Evolutionary conservation across 1,140 invertebrate species (phyloP).

Genomic region (Zaprionus ornatus): DNA sequence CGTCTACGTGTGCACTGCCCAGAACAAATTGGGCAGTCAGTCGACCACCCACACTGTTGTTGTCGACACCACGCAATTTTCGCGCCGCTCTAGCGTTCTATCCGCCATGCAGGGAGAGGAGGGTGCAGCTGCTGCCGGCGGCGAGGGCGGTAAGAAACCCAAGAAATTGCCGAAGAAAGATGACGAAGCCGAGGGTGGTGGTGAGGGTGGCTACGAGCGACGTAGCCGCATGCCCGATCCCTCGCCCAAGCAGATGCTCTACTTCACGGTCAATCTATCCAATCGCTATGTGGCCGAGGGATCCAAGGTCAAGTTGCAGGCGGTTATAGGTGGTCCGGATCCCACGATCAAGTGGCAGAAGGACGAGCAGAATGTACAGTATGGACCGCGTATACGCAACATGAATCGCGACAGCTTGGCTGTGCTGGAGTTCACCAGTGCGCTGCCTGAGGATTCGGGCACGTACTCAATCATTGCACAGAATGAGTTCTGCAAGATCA

Average conservation of each 20-base stretch:
- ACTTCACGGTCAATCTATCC: slow-evolving; percentile 77
- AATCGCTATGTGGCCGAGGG: slow-evolving; percentile 82
- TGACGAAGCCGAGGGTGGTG: slow-evolving; percentile 57
- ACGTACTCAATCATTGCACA: slow-evolving; percentile 84
- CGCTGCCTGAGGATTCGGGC: slow-evolving; percentile 79
- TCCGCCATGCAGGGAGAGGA: slow-evolving; percentile 62
- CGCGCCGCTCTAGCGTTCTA: slow-evolving; percentile 71
- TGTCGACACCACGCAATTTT: slow-evolving; percentile 68
- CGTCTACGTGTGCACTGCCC: slow-evolving; percentile 89
- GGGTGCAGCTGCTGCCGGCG: slow-evolving; percentile 41
- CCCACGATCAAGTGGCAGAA: slow-evolving; percentile 79
- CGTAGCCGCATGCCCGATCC: slow-evolving; percentile 77
- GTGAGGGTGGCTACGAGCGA: slow-evolving; percentile 74
- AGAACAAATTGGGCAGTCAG: slow-evolving; percentile 85
- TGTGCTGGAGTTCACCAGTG: slow-evolving; percentile 85
- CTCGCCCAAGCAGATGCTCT: slow-evolving; percentile 77
- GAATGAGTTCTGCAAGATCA: slow-evolving; percentile 85
- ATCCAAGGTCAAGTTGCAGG: slow-evolving; percentile 80
- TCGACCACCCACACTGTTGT: slow-evolving; percentile 80
- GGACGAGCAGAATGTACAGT: slow-evolving; percentile 74
- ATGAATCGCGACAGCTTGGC: slow-evolving; percentile 84
- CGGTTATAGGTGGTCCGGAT: slow-evolving; percentile 75
- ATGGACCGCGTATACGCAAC: slow-evolving; percentile 71
- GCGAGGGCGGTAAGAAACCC: slow-evolving; percentile 43
- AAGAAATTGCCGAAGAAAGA: slow-evolving; percentile 66